These are phyloP conservation scores for Cyclopterus lumpus DNA, from an alignment of 2,797 vertebrate genomes.

Conservation along the genomic window DNA sequence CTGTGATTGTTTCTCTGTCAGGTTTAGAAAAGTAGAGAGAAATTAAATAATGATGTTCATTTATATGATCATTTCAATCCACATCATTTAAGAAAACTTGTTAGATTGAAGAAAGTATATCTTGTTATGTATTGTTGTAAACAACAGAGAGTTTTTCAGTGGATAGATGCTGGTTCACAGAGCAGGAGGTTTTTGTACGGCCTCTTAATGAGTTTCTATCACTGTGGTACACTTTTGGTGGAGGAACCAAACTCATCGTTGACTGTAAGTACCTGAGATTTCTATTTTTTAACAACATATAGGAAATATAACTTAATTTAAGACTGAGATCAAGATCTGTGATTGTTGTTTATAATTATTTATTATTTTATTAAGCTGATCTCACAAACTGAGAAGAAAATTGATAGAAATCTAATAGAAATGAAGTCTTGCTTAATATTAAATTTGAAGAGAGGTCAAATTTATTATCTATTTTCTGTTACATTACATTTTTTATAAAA, in stretches of 20 bases:
- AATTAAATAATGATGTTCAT: neutral
- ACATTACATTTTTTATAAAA: neutral
- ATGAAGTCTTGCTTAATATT: neutral
- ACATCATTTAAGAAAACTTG: neutral
- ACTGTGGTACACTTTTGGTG: neutral
- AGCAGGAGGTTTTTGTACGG: neutral
- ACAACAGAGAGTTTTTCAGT: neutral
- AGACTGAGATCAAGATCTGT: neutral
- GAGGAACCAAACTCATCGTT: too few relatives aligned
- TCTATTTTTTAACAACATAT: neutral
- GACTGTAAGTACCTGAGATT: slow-evolving; percentile 54
- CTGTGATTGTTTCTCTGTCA: neutral
- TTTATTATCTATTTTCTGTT: neutral
- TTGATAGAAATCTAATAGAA: neutral
- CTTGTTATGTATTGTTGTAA: neutral
- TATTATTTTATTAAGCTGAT: neutral
- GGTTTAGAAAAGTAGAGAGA: neutral
- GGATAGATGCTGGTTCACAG: neutral
- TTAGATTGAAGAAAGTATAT: neutral
- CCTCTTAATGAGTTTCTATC: neutral
- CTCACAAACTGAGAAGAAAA: too few relatives aligned
- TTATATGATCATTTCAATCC: neutral
- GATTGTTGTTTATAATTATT: neutral
- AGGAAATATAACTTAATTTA: neutral
- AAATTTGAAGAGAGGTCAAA: neutral